These are phyloP conservation scores for Chaunax sp. DNA, from an alignment of 2,797 vertebrate genomes.

Conservation along the genomic window DNA sequence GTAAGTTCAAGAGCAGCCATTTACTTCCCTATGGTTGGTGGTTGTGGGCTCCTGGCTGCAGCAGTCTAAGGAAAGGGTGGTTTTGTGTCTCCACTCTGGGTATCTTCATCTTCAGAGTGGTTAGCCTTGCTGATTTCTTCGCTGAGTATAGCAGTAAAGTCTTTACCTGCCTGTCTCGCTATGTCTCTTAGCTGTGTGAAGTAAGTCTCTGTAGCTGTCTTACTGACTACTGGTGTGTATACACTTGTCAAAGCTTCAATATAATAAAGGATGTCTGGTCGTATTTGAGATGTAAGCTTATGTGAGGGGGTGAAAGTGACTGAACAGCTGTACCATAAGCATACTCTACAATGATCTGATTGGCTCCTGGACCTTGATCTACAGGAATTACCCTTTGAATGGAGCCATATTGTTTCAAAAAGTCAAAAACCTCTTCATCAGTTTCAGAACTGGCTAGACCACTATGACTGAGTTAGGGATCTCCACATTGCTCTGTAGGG, in stretches of 20 bases:
- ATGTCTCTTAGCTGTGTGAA: neutral
- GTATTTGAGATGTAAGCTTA: too few relatives aligned
- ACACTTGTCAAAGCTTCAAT: neutral
- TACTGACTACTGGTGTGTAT: neutral
- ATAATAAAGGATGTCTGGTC: neutral
- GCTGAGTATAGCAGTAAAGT: neutral
- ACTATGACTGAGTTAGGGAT: neutral
- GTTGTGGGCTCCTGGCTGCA: neutral
- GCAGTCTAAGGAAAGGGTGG: neutral
- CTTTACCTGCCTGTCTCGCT: neutral
- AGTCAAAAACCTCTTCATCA: neutral
- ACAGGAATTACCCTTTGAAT: neutral
- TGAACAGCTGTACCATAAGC: neutral
- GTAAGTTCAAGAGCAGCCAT: neutral
- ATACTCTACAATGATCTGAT: neutral
- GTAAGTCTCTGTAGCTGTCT: neutral
- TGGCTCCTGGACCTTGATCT: neutral
- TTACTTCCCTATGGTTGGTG: neutral
- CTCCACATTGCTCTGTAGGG: neutral
- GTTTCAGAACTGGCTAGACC: neutral
- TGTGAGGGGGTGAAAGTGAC: neutral
- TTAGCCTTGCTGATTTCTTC: constrained; percentile 10
- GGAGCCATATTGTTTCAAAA: constrained; percentile 3
- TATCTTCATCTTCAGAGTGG: neutral
- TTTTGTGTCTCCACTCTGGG: neutral